Conservation (phyloP, 2,888 invertebrate genomes). For the Andrena trimmerana region DNA sequence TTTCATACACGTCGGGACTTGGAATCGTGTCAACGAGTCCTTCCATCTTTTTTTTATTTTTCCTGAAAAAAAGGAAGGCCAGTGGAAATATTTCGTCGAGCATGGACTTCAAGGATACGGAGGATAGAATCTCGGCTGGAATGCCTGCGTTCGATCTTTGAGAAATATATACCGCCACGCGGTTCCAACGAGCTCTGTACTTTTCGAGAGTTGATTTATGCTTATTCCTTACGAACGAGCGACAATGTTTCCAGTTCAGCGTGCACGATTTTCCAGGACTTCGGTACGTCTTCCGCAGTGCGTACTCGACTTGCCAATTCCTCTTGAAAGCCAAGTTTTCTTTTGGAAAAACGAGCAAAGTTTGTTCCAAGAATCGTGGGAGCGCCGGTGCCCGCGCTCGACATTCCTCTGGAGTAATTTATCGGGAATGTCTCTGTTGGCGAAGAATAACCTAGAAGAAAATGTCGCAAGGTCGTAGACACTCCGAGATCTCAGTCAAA, state of each 20-base stretch:
- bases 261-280: neutral
- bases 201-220: conserved; percentile 21
- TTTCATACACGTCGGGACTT: conserved; percentile 34
- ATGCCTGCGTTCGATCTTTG: neutral
- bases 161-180: neutral
- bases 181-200: conserved; percentile 3
- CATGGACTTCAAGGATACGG: neutral
- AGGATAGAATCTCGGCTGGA: neutral
- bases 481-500: conserved; percentile 45
- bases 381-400: neutral
- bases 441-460: conserved; percentile 49
- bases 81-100: neutral
- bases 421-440: conserved; percentile 30
- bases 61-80: neutral
- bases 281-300: neutral
- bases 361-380: conserved; percentile 29
- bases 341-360: conserved; percentile 35
- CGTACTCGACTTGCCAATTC: conserved; percentile 2
- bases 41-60: neutral
- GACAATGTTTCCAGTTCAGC: neutral
- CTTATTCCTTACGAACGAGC: neutral
- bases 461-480: conserved; percentile 45
- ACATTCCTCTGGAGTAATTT: conserved; percentile 38
- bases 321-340: conserved; percentile 37
- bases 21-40: conserved; percentile 49